phyloP scores from a whole-genome alignment of 2,797 vertebrate genomes.

The Thripadectes ignobilis region DNA sequence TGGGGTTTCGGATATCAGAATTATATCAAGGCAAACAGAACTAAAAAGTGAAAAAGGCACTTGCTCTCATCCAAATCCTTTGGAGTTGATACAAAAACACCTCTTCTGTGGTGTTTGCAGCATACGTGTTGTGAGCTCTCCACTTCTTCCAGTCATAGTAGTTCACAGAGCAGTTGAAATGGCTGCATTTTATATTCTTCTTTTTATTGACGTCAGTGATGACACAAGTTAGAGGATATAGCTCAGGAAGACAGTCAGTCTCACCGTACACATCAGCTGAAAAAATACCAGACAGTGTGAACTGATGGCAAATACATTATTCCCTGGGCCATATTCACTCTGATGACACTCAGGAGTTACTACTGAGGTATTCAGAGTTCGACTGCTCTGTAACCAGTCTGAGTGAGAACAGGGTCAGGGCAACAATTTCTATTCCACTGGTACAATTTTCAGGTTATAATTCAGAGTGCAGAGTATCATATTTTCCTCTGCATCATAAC shows the following conservation, averaged over 20 bases:
- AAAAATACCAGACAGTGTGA: background rate
- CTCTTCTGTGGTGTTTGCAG: background rate
- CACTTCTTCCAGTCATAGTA: background rate
- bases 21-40: background rate
- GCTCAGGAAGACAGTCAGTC: background rate
- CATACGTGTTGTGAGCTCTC: background rate
- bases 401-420: background rate
- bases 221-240: background rate
- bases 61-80: background rate
- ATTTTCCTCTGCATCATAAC: background rate
- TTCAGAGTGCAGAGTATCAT: background rate
- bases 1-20: background rate
- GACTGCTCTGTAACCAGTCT: background rate
- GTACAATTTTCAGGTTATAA: background rate
- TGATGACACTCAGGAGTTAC: background rate
- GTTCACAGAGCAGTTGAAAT: background rate
- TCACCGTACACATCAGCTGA: background rate
- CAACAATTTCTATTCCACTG: background rate
- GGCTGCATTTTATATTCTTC: background rate
- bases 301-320: background rate
- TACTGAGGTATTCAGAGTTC: background rate
- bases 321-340: background rate
- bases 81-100: background rate
- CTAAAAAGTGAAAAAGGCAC: conserved; percentile 4
- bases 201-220: background rate